Percentiles rank a stretch among this genome's conserved stretches.
Evolutionary conservation across 2,797 vertebrate species (phyloP).

Genomic region (Cirrhinus molitorella): DNA sequence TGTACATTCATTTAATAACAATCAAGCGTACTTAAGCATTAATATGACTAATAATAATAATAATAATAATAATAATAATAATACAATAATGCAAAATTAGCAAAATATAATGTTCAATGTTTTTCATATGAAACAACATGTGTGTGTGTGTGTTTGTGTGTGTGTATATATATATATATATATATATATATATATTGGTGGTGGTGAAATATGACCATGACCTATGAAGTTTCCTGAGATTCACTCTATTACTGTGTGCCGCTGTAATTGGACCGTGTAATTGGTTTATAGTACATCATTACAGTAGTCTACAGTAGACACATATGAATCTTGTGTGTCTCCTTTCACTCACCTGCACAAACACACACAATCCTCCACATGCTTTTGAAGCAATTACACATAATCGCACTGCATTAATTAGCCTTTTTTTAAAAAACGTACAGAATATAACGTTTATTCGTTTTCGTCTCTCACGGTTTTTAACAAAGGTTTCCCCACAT

Average conservation of each 20-base stretch:
- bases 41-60: too few relatives aligned
- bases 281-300: background rate
- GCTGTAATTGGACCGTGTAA: background rate
- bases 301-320: background rate
- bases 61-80: too few relatives aligned
- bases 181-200: too few relatives aligned
- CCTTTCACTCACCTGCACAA: background rate
- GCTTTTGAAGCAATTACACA: background rate
- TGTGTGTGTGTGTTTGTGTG: too few relatives aligned
- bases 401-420: background rate
- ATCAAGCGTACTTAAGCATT: too few relatives aligned
- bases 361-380: background rate
- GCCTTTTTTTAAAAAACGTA: background rate
- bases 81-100: too few relatives aligned
- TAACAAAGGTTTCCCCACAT: background rate
- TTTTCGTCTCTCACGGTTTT: background rate
- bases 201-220: background rate
- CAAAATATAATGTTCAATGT: too few relatives aligned
- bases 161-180: too few relatives aligned
- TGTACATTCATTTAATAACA: too few relatives aligned
- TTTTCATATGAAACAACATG: too few relatives aligned
- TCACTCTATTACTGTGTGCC: background rate
- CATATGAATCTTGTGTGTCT: background rate
- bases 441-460: background rate
- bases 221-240: background rate